A percentile compares a stretch with the other conserved stretches of the same genome.
Conservation (phyloP, 92 coral and sea anemone species). For the Parazoanthus darwini region DNA sequence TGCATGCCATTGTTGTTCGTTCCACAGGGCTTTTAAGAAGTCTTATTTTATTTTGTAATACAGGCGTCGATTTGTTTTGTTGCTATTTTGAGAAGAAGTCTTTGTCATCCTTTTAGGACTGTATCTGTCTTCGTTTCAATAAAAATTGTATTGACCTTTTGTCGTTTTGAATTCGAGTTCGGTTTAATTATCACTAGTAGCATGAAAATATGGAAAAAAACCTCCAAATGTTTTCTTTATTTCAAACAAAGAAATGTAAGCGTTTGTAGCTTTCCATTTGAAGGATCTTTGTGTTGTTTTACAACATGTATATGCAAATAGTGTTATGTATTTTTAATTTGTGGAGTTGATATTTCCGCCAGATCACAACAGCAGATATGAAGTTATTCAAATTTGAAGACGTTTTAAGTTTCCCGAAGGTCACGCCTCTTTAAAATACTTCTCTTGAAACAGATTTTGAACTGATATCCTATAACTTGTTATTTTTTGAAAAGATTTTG, state of each 20-base stretch:
- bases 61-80: background rate
- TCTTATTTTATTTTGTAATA: background rate
- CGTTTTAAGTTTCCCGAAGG: background rate
- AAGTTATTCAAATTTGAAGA: background rate
- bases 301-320: background rate
- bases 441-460: background rate
- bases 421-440: background rate
- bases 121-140: background rate
- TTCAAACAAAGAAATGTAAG: background rate
- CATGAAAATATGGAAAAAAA: background rate
- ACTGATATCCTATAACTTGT: background rate
- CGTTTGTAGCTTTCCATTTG: background rate
- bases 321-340: constrained; percentile 23
- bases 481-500: too few relatives aligned
- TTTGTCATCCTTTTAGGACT: background rate
- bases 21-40: background rate
- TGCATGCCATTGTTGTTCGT: background rate
- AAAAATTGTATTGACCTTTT: background rate
- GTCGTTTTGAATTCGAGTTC: background rate
- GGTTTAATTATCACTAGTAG: constrained; percentile 1
- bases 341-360: constrained; percentile 6
- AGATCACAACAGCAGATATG: constrained; percentile 25
- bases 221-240: background rate
- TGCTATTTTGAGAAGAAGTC: constrained; percentile 1
- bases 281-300: background rate